Base-by-base conservation (phyloP, 2,113 vertebrate species). In the Diphyllodes magnificus region DNA sequence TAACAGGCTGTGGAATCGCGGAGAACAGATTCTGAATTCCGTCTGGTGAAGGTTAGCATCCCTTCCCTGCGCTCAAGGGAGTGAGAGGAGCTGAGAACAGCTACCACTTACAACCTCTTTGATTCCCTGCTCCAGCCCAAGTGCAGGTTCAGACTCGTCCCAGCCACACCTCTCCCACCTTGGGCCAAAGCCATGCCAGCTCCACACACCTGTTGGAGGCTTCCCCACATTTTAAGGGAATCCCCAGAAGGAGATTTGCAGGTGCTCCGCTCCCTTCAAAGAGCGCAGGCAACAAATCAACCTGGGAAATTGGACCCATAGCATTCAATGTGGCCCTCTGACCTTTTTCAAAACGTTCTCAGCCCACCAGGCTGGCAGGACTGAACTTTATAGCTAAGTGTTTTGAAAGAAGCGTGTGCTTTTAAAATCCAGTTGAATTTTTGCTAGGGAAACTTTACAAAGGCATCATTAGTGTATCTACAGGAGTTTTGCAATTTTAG, bases 181-280 rank as follows among this genome's bases (percentile, higher is more conserved):
- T 63, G 85, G 80, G 71, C 89, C 54, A 24, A 35, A 57, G 76
- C 93, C 77, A 25, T 90, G 82, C 81, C 93, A 93, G 88, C 88
- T 92, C 88, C 82, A 86, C 95, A 93, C 95, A 92, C 96, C 94
- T 95, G 92, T 70, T 87, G 70, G 89, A 96, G 94, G 81, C 81
- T 93, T 93, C 95, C 95, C 91, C 86, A 61, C 49, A 85, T 82
- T 91, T 92, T 59, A 82, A 94, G 95, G 93, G 96, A 95, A 96
- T 96, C 94, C 94, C 95, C 93, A 96, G 92, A 85, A 96, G 90
- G 79, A 40, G 85, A 93, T 86, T 10, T 94, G 92, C 95, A 93
- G 93, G 90, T 96, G 95, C 92, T 95, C 22, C 0, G 0, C 60
- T 93, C 39, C 76, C 85, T 97, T 96, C 86, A 86, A 90, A 92